Percentiles rank a stretch among this genome's conserved stretches.
Conservation (phyloP, 2,888 invertebrate species). For the Anthophora plumipes region DNA sequence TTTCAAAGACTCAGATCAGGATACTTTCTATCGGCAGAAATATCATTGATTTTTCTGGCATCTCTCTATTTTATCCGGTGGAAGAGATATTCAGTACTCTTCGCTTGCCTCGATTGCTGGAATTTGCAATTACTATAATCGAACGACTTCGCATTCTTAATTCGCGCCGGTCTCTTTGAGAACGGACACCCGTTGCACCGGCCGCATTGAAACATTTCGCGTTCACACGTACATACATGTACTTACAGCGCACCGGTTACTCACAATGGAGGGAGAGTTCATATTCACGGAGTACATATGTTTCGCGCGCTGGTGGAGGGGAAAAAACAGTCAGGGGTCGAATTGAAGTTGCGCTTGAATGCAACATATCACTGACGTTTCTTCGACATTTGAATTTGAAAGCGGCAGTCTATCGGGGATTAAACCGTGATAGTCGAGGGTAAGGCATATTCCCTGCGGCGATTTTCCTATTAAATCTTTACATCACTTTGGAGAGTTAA, state of each 20-base stretch:
- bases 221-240: constrained; percentile 27
- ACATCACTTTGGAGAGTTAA: not conserved
- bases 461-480: not conserved
- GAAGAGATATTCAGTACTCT: constrained; percentile 4
- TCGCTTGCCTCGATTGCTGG: constrained; percentile 6
- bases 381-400: constrained; percentile 41
- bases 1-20: constrained; percentile 68
- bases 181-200: constrained; percentile 47
- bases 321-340: constrained; percentile 16
- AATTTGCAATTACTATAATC: constrained; percentile 18
- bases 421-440: constrained; percentile 12
- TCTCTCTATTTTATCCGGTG: constrained; percentile 42
- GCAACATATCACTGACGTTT: constrained; percentile 36
- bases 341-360: constrained; percentile 34
- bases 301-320: constrained; percentile 17
- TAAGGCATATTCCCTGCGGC: not conserved
- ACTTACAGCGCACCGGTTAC: constrained; percentile 25
- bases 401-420: constrained; percentile 17
- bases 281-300: constrained; percentile 51
- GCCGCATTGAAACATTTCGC: constrained; percentile 49
- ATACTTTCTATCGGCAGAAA: constrained; percentile 70
- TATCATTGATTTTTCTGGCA: constrained; percentile 76
- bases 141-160: constrained; percentile 23
- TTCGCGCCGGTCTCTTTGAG: constrained; percentile 18
- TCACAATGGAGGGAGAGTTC: constrained; percentile 27